phyloP scores from a whole-genome alignment of 2,113 vertebrate genomes.

The Rhinopithecus roxellana region DNA sequence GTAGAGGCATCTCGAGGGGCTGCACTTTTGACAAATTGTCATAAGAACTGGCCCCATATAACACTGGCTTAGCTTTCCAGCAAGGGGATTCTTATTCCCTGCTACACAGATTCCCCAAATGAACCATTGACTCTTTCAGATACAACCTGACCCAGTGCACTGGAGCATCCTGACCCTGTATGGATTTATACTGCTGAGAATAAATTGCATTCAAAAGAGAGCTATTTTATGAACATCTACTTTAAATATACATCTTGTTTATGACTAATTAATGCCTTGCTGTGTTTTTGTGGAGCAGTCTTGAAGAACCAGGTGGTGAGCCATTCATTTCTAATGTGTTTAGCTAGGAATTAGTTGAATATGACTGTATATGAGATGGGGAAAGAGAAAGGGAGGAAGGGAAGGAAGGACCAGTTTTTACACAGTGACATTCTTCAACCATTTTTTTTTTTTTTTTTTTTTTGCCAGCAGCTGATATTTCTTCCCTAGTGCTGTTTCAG shows the following conservation, averaged over 20 bases:
- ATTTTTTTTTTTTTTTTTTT: neutral
- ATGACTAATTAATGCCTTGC: constrained; percentile 4
- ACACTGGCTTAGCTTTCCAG: neutral
- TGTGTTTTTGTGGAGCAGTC: neutral
- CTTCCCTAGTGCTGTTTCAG: neutral
- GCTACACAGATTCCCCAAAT: neutral
- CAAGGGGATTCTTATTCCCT: neutral
- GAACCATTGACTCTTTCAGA: neutral
- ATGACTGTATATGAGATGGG: neutral
- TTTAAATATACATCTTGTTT: constrained; percentile 43
- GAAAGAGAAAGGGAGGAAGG: neutral
- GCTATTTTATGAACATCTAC: constrained; percentile 24
- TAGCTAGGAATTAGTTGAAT: neutral
- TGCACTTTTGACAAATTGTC: neutral
- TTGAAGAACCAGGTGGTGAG: neutral
- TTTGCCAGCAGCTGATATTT: neutral
- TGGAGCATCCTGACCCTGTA: neutral
- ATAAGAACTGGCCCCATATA: neutral
- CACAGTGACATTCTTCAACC: neutral
- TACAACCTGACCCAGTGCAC: neutral
- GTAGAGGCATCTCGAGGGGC: neutral
- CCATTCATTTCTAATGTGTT: neutral
- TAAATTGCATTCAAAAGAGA: neutral
- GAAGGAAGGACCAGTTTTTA: neutral
- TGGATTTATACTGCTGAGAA: neutral